phyloP scores from a whole-genome alignment of 35 echinoderm and acorn worm genomes.

The Nesometra sesokonis region DNA sequence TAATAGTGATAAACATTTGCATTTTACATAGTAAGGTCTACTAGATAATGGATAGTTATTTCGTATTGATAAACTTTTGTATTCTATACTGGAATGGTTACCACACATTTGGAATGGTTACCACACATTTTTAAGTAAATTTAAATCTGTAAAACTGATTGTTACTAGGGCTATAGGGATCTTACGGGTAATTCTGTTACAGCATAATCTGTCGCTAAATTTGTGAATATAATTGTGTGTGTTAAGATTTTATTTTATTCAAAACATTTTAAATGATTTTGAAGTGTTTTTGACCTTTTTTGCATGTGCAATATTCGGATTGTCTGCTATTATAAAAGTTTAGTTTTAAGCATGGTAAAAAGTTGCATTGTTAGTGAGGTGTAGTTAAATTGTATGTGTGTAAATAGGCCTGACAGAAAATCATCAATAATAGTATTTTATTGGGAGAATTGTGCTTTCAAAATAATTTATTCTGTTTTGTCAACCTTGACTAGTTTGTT shows the following conservation, averaged over 20 bases:
- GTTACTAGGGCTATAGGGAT: neutral
- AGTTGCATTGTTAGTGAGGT: neutral
- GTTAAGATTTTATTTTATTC: neutral
- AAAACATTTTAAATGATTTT: neutral
- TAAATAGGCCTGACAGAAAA: neutral
- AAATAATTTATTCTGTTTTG: neutral
- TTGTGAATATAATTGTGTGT: neutral
- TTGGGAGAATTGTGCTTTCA: neutral
- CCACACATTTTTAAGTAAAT: too few relatives aligned
- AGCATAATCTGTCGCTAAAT: neutral
- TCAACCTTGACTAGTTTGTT: neutral
- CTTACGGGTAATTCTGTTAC: neutral
- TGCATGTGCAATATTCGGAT: neutral
- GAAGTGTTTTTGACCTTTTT: neutral
- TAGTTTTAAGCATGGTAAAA: neutral
- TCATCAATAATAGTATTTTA: neutral
- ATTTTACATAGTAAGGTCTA: too few relatives aligned
- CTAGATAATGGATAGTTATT: too few relatives aligned
- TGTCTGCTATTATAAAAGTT: neutral
- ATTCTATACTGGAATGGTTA: too few relatives aligned
- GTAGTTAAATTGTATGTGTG: neutral
- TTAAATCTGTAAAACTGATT: too few relatives aligned
- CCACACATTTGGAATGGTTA: too few relatives aligned
- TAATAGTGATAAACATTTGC: too few relatives aligned
- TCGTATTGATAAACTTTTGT: too few relatives aligned